Base-by-base conservation (phyloP, 2,113 vertebrate genomes). In the Microcebus griseorufus region DNA sequence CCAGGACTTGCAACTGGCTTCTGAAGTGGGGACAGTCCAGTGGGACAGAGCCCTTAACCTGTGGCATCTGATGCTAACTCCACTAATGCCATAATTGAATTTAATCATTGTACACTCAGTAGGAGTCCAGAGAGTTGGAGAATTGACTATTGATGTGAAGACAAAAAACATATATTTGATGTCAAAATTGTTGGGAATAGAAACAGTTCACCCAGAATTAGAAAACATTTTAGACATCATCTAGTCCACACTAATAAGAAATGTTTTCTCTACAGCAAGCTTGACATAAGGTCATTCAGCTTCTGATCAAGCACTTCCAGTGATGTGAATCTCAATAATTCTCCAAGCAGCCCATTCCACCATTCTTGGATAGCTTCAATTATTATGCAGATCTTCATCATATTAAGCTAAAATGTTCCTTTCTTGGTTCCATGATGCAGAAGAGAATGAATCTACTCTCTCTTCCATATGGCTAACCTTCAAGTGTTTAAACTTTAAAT, bases 361-460 rank as follows among this genome's bases (percentile, higher is more conserved):
- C 80, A 51, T 95, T 95, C 90, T 97, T 72, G 32, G 58, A 84
- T 72, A 80, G 72, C 34, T 97, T 95, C 93, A 67, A 62, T 95
- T 97, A 90, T 88, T 96, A 83, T 96, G 92, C 83, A 97, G 70
- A 93, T 92, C 45, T 93, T 93, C n/a, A 39, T 93, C 87, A 76
- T 72, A 96, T 80, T 84, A 90, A 92, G 60, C 27, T 90, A 95
- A 92, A 98, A 84, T 94, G 34, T 90, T 96, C 67, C 29, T 53
- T 83, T 25, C 87, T 81, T 62, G 45, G 25, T 95, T 97, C 89
- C 76, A 72, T 64, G 87, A 93, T 96, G 83, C 93, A 97, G 90
- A 94, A 98, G 93, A 97, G 96, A 97, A 97, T 92, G 58, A 86
- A 97, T 96, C 60, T 93, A 92, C 60, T 97, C 72, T 90, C 45